Base-by-base conservation (phyloP, 1,140 invertebrate genomes). In the Vanessa atalanta region DNA sequence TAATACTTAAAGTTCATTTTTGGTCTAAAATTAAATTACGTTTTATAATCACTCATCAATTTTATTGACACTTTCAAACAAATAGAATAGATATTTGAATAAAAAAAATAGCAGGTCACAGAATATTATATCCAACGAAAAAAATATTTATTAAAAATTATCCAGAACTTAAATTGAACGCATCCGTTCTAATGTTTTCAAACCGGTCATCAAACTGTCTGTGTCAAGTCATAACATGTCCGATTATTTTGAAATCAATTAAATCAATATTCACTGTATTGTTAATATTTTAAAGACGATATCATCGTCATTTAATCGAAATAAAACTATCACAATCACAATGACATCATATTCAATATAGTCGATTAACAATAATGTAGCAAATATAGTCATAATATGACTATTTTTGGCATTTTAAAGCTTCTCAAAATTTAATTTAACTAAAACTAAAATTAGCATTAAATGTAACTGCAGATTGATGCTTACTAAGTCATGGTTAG, bases 181-280 rank as follows among this genome's bases (percentile, higher is more conserved):
- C 37, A 66, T 66, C 14, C 64, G 47, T 26, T 43, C 48, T 6
- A 26, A 73, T 73, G 65, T 73, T 68, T 68, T 73, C 55, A 73
- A 73, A 63, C 65, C 14, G 20, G 26, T 31, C 26, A 31, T 4
- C 26, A 3, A 6, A 4, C 26, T 68, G 60, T 72, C 69, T 47
- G 26, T 63, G 50, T 20, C 37, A 67, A 76, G 72, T 76, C 63
- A 71, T 63, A 72, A 76, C 64, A 76, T 47, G 16, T 14, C 47
- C 13, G 13, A 43, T 16, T 67, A 76, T 71, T 72, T 76, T 72
- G 74, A 76, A 74, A 72, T 67, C 23, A 67, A 65, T 55, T 11
- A 48, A 48, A 70, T 26, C 20, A 61, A 43, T 61, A 70, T 61
- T 61, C 16, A 37, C 2, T 12, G 31, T 60, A 26, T 15, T 61